Evolutionary conservation across 1,140 invertebrate species (phyloP).

Genomic region (Drosophila pachea): DNA sequence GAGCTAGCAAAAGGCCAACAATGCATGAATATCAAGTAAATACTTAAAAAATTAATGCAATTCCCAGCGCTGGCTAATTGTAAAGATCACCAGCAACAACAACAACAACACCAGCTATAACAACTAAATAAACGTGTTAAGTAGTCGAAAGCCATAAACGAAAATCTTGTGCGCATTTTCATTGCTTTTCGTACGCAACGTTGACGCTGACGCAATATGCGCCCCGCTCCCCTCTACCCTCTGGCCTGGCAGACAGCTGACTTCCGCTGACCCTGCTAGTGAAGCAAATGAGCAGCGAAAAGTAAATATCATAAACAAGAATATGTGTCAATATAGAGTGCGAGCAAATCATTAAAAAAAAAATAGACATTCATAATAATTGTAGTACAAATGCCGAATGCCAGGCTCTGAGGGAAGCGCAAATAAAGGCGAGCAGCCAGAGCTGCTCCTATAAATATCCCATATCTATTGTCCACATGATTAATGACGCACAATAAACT

Average conservation of each 20-base stretch:
- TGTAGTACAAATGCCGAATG: not conserved
- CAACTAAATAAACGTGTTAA: constrained; percentile 46
- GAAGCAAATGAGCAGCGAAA: constrained; percentile 29
- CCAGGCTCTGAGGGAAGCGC: constrained; percentile 4
- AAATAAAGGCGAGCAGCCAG: not conserved
- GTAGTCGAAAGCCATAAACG: constrained; percentile 40
- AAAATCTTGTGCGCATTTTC: constrained; percentile 40
- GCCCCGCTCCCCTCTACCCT: constrained; percentile 2
- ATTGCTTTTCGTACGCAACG: constrained; percentile 44
- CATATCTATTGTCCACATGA: constrained; percentile 27
- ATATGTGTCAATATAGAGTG: constrained; percentile 56
- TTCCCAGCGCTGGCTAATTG: constrained; percentile 20
- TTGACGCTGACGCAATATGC: constrained; percentile 52
- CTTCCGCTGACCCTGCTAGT: constrained; percentile 61
- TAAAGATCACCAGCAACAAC: constrained; percentile 7
- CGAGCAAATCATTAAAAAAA: constrained; percentile 32
- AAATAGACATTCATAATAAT: not conserved
- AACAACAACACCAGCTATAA: constrained; percentile 25
- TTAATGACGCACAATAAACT: constrained; percentile 29
- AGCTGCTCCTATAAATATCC: constrained; percentile 4
- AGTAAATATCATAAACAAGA: constrained; percentile 45
- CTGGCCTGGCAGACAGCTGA: constrained; percentile 27
- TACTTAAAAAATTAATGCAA: constrained; percentile 10
- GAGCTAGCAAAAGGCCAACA: not conserved
- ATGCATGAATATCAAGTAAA: not conserved